A percentile compares a stretch with the other conserved stretches of the same genome.
Conservation (phyloP, 2,888 invertebrate genomes). For the Caradrina clavipalpis region DNA sequence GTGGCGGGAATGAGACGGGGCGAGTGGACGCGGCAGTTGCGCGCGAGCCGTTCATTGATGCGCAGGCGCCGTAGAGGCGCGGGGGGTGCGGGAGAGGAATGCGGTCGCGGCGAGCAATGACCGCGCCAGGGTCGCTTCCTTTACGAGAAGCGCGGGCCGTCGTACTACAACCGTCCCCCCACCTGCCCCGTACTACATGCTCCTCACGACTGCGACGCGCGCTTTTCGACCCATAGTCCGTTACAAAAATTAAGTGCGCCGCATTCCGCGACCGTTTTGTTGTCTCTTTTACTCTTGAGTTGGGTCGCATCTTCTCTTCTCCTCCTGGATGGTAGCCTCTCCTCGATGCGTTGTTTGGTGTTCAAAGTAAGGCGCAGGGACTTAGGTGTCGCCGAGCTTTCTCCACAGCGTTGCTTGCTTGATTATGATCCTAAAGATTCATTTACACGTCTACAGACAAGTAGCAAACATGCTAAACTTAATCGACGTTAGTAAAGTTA, state of each 20-base stretch:
- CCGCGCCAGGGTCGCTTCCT: constrained; percentile 91
- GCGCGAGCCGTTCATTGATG: constrained; percentile 90
- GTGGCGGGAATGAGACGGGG: constrained; percentile 79
- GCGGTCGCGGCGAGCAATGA: constrained; percentile 91
- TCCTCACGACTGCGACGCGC: constrained; percentile 84
- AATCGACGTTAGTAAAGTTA: neutral
- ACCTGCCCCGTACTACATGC: constrained; percentile 83
- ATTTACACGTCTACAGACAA: constrained; percentile 14
- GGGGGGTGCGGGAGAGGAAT: constrained; percentile 85
- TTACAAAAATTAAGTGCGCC: constrained; percentile 90
- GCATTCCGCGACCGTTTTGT: constrained; percentile 85
- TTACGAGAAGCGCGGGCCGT: constrained; percentile 89
- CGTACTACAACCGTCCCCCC: constrained; percentile 87
- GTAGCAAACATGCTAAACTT: neutral
- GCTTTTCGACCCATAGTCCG: constrained; percentile 89
- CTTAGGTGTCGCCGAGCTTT: constrained; percentile 63
- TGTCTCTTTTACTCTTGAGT: constrained; percentile 79
- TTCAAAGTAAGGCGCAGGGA: constrained; percentile 69
- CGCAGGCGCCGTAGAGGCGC: constrained; percentile 83
- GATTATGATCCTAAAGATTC: constrained; percentile 35
- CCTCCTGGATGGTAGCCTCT: constrained; percentile 57
- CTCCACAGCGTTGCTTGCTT: constrained; percentile 61
- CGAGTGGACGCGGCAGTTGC: constrained; percentile 80
- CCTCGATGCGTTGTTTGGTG: constrained; percentile 59
- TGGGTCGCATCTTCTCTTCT: constrained; percentile 57